A percentile compares a stretch with the other conserved stretches of the same genome.
Evolutionary conservation across 2,797 vertebrate genomes (phyloP).

Genomic region (Paedocypris micromegethes): DNA sequence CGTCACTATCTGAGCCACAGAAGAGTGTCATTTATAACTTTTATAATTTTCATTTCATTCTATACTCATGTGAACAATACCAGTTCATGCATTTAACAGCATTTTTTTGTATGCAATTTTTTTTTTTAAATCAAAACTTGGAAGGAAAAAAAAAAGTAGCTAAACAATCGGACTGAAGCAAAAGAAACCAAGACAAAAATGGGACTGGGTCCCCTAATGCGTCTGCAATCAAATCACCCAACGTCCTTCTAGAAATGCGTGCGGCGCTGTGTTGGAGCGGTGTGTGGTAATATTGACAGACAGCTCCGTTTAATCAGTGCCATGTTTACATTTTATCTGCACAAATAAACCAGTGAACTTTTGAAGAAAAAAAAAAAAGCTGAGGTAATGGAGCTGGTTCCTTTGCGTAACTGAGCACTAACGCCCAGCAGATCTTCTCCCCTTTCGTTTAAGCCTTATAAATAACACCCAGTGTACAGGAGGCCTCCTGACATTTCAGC

Average conservation of each 20-base stretch:
- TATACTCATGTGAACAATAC: too few relatives aligned
- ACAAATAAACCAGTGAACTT: slow-evolving; percentile 29
- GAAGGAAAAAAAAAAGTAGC: too few relatives aligned
- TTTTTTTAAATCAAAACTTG: too few relatives aligned
- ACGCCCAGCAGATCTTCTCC: slow-evolving; percentile 31
- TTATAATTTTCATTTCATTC: too few relatives aligned
- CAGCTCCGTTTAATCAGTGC: slow-evolving; percentile 18
- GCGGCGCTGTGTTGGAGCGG: background rate
- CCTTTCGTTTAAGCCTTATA: slow-evolving; percentile 51
- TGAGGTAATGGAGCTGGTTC: slow-evolving; percentile 32
- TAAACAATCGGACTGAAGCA: background rate
- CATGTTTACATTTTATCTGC: slow-evolving; percentile 31
- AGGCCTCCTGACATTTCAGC: slow-evolving; percentile 60
- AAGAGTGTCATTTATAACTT: too few relatives aligned
- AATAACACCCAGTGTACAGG: slow-evolving; percentile 54
- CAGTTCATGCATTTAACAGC: too few relatives aligned
- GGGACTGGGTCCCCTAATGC: slow-evolving; percentile 32
- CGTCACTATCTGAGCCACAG: too few relatives aligned
- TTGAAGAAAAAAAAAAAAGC: slow-evolving; percentile 25
- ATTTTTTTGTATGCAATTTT: too few relatives aligned
- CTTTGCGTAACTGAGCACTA: slow-evolving; percentile 44
- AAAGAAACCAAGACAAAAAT: slow-evolving; percentile 13
- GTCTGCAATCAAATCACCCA: background rate
- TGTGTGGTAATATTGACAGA: slow-evolving; percentile 16
- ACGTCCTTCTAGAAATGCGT: slow-evolving; percentile 21